Base-by-base conservation (phyloP, 2,888 invertebrate species). In the Drepanosiphum platanoidis region DNA sequence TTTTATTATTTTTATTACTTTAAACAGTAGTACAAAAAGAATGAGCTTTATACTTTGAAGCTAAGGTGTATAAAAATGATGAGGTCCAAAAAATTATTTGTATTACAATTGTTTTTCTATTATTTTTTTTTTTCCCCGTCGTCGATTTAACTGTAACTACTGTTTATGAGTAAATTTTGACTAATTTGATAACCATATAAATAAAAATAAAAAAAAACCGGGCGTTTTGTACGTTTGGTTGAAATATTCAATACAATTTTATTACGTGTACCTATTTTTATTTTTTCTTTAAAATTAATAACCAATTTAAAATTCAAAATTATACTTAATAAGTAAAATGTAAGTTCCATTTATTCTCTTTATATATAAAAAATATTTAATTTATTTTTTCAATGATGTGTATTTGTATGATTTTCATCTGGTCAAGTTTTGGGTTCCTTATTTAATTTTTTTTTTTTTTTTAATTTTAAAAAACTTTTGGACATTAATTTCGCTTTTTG, bases 391-490 rank as follows among this genome's bases (percentile, higher is more conserved):
- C 42, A 74, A 66, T 64, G 18, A 71, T 58, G 27, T 70, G 72
- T 64, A 64, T 61, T 83, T 36, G 18, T 83, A 64, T 34, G 66
- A 83, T 84, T 77, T 84, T 68, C 64, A 58, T 84, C 84, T 84
- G 84, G 84, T 84, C 84, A 84, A 68, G 46, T 30, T 77, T 84
- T 77, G 46, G 75, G 84, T 84, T 84, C 84, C 84, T 84, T 75
- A 36, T 84, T 84, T 39, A 80, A 52, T 68, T 77, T 52, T 52
- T 52, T 52, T 22, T 82, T 58, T 58, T 36, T 77, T 27, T 18
- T 32, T n/a, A 39, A 34, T 30, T 58, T 32, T 22, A 27, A 81
- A 30, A 68, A 30, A 30, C 27, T 66, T 46, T 77, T 84, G 68
- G 36, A 68, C 52, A 68, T 77, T 77, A 84, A 84, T 84, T 77